Base-by-base conservation (phyloP, 2,113 vertebrate genomes). In the Archocentrus centrarchus region DNA sequence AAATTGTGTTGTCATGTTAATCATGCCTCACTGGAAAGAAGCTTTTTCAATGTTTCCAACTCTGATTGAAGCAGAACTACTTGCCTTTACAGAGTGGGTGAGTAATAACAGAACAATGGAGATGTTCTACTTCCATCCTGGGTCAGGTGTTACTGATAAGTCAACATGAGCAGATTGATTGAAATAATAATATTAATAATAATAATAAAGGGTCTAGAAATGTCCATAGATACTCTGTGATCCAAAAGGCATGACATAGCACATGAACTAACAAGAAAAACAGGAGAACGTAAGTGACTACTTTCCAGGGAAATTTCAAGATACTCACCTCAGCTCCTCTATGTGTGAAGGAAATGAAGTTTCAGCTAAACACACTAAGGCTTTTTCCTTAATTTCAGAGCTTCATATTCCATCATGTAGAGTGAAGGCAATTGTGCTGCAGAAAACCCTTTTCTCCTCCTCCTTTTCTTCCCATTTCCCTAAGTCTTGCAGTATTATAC, bases 401-500 rank as follows among this genome's bases (percentile, higher is more conserved):
- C 47, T 53, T 6, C 27, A 35, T 73, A 14, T 1, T 1, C 47
- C 47, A 73, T 73, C 68, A 73, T 55, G 13, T 73, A 53, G 27
- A 4, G 6, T n/a, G 47, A 55, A 27, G 17, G 68, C 27, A 73
- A 14, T 35, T 47, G 8, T 35, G 47, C 27, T 3, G 18, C 13
- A 30, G 47, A 55, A 55, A 73, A 66, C 6, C 15, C 73, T 53
- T 27, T 9, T 20, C 59, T 63, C 84, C 60, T 88, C 83, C 86
- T 57, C 62, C 80, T 88, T 84, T 35, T 84, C 80, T 58, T 83
- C 80, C 60, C 76, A 82, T 82, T 85, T 60, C 55, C 75, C 30
- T 89, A 77, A 87, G 88, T 79, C 84, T 66, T 81, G 62, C 63
- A 82, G 61, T 73, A 73, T 89, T 66, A 64, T 24, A 66, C 92